Evolutionary conservation across 1,140 invertebrate species (phyloP), one percentile per base, ranked within the genome.

Genomic region (Oncopodura yosiiana): DNA sequence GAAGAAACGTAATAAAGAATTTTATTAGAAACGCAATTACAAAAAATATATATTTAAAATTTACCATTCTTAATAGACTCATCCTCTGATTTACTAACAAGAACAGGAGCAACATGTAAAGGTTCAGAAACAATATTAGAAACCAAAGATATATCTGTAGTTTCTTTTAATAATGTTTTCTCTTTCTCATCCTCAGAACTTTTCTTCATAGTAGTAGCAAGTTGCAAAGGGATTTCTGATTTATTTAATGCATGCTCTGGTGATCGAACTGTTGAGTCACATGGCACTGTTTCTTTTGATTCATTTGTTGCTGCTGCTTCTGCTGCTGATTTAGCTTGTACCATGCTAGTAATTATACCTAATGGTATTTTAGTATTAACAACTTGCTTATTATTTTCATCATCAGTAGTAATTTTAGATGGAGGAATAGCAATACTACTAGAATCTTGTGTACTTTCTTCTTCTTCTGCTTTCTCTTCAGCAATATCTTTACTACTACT

Each of bases 401-500:
- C 45, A 2, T 30, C 43, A 16, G 34, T 6, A 2, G 41, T 34
- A 8, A 39, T 16, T 18, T 42, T 53, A 9, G 51, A n/a, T n/a
- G n/a, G n/a, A n/a, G n/a, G n/a, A n/a, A n/a, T n/a, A n/a, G n/a
- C n/a, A n/a, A n/a, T n/a, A n/a, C n/a, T n/a, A n/a, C n/a, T n/a
- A n/a, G n/a, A n/a, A n/a, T n/a, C n/a, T n/a, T n/a, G n/a, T n/a
- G n/a, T n/a, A 34, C 41, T 43, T 64, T 64, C 26, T 54, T 58
- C 9, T 65, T 60, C 6, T 59, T 63, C 30, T 58, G 56, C 42
- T 61, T 63, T 19, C 65, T 61, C 26, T 68, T 66, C 6, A 52
- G 3, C 37, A 51, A n/a, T 53, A 11, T 37, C 39, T n/a, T 52
- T 32, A 21, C 21, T 18, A 50, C 21, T 48, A 61, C 67, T 59